A percentile compares a stretch with the other conserved stretches of the same genome.
phyloP scores from a whole-genome alignment of 2,797 vertebrate species.

The Nannoperca obscura region DNA sequence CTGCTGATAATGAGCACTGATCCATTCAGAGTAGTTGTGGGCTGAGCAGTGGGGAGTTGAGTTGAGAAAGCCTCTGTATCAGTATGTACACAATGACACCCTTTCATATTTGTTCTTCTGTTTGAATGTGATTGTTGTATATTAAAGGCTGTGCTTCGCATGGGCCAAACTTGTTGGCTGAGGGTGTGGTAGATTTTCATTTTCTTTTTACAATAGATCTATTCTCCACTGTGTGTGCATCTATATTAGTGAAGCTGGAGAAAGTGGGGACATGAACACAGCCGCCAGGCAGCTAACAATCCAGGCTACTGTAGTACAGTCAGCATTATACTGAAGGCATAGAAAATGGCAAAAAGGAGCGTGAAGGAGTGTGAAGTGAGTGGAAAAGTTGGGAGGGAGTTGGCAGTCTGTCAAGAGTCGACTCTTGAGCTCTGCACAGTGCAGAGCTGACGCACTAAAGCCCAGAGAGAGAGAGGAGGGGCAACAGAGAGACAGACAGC shows the following conservation, averaged over 20 bases:
- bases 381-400: conserved; percentile 76
- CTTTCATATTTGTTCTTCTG: conserved; percentile 77
- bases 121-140: conserved; percentile 77
- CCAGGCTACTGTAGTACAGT: conserved; percentile 37
- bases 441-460: conserved; percentile 84
- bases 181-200: conserved; percentile 62
- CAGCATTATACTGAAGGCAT: conserved; percentile 17
- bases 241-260: conserved; percentile 37
- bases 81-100: conserved; percentile 77
- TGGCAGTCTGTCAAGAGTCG: conserved; percentile 77
- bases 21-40: conserved; percentile 59
- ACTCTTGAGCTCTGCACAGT: conserved; percentile 72
- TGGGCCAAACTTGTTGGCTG: conserved; percentile 66
- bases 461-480: conserved; percentile 55
- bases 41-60: conserved; percentile 49
- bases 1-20: conserved; percentile 31
- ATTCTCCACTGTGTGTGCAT: conserved; percentile 50
- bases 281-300: conserved; percentile 45
- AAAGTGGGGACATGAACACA: conserved; percentile 24
- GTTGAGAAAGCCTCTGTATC: conserved; percentile 59
- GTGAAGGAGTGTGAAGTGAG: conserved; percentile 61
- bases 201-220: conserved; percentile 62
- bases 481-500: conserved; percentile 55
- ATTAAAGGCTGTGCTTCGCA: conserved; percentile 67
- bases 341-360: conserved; percentile 31